Base-by-base conservation (phyloP, 2,113 vertebrate genomes). In the Chionomys nivalis region DNA sequence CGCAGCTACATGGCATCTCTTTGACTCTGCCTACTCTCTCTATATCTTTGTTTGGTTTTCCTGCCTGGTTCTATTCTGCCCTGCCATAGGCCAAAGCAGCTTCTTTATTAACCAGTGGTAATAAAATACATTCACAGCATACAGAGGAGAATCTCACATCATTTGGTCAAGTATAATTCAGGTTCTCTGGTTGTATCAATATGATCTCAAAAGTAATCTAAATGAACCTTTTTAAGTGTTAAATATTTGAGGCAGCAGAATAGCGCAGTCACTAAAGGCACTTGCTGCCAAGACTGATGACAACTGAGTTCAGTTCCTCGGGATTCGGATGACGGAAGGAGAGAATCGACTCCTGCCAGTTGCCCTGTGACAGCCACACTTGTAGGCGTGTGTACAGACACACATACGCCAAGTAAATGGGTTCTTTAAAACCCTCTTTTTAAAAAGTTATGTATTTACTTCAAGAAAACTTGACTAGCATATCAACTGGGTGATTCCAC, bases 181-280 rank as follows among this genome's bases (percentile, higher is more conserved):
- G 36, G 39, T 49, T 31, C 39, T 24, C 70, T 92, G 68, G 44
- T 28, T 85, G 7, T n/a, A 85, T 75, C 42, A 31, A 89, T 63
- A 65, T 86, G 31, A 91, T 55, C 89, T 96, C 76, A 90, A 94
- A 33, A 82, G 36, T 44, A 91, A 89, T 47, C 49, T n/a, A 70
- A 11, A 78, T 73, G 73, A 91, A 66, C 68, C 52, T 75, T 82
- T 90, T 91, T 24, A 28, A 87, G 65, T 91, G 65, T 23, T 70
- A 14, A n/a, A 44, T 47, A 52, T 70, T 26, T 49, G 44, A 61
- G 79, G 23, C 23, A 39, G 23, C 13, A 28, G 42, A 39, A 44
- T 31, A 63, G 3, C 39, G 65, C 58, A 63, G 81, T 14, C 24
- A 65, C n/a, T 83, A 42, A 83, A 83, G 55, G 55, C 24, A 42